Conservation (phyloP, 2,797 vertebrate genomes). For the Microctenopoma steveboyesi region DNA sequence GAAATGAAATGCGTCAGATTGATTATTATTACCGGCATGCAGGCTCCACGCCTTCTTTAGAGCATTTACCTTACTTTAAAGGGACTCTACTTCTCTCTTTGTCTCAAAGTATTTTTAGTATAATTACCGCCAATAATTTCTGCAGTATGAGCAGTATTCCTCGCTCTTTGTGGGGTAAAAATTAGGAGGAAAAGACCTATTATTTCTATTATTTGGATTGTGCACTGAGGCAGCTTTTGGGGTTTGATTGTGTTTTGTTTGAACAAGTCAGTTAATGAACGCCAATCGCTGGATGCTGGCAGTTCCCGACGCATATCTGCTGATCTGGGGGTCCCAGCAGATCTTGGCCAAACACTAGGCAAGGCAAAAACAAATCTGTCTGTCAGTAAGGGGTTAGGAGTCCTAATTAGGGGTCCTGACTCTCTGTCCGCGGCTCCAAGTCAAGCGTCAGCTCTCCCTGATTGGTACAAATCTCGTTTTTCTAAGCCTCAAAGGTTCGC, state of each 20-base stretch:
- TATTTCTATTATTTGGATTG: constrained; percentile 81
- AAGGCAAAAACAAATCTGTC: constrained; percentile 86
- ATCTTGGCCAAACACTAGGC: constrained; percentile 84
- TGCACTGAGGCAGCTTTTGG: constrained; percentile 61
- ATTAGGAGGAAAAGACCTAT: constrained; percentile 73
- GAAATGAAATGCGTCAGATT: constrained; percentile 58
- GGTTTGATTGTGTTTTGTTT: constrained; percentile 88
- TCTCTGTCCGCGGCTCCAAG: constrained; percentile 78
- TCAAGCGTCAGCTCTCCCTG: constrained; percentile 80
- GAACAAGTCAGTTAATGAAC: constrained; percentile 89
- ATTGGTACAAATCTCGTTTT: constrained; percentile 82
- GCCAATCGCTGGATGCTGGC: constrained; percentile 81
- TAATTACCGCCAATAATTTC: constrained; percentile 60
- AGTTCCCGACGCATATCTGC: constrained; percentile 83
- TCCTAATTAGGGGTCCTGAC: constrained; percentile 80
- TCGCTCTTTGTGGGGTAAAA: constrained; percentile 52
- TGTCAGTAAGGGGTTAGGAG: constrained; percentile 84
- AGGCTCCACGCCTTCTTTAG: constrained; percentile 29
- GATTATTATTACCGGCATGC: constrained; percentile 54
- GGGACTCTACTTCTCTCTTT: constrained; percentile 8
- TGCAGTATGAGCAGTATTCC: constrained; percentile 52
- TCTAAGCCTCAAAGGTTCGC: constrained; percentile 79
- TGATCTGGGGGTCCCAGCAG: constrained; percentile 83
- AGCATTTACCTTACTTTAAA: constrained; percentile 10
- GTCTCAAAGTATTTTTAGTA: constrained; percentile 41